Conservation (phyloP, 2,888 invertebrate species). For the Pegoplata infirma region DNA sequence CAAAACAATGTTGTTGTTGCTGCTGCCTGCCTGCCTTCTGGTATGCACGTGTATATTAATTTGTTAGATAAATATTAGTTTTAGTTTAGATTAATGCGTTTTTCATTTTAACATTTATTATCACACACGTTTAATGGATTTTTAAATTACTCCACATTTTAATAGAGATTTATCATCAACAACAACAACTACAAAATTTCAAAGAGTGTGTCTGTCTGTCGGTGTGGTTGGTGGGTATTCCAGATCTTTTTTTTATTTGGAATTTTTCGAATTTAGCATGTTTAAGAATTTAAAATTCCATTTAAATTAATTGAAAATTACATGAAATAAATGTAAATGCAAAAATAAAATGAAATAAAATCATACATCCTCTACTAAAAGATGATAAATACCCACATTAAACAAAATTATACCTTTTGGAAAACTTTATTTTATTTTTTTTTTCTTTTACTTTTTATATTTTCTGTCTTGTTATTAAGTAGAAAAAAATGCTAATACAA, state of each 20-base stretch:
- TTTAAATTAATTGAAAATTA: conserved; percentile 64
- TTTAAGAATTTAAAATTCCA: conserved; percentile 57
- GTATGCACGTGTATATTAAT: conserved; percentile 63
- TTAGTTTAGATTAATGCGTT: conserved; percentile 64
- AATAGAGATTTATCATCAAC: conserved; percentile 52
- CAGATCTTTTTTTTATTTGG: too few species aligned
- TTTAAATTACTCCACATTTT: conserved; percentile 62
- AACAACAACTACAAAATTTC: too few species aligned
- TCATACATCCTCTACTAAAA: conserved; percentile 52
- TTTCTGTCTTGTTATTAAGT: conserved; percentile 52
- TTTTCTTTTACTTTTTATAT: not conserved
- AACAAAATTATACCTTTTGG: conserved; percentile 77
- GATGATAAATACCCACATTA: conserved; percentile 77
- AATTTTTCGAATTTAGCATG: conserved; percentile 29
- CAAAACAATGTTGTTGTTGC: too few species aligned
- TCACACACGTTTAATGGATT: conserved; percentile 58
- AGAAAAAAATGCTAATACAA: conserved; percentile 45
- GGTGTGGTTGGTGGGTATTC: conserved; percentile 50
- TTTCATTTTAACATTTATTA: conserved; percentile 57
- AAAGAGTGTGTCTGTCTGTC: not conserved
- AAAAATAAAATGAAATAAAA: conserved; percentile 23
- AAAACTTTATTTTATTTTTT: conserved; percentile 12
- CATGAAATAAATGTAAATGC: conserved; percentile 57
- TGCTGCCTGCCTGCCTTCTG: too few species aligned
- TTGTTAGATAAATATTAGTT: conserved; percentile 67